phyloP scores from a whole-genome alignment of 2,888 invertebrate genomes.

The Apotomis capreana region DNA sequence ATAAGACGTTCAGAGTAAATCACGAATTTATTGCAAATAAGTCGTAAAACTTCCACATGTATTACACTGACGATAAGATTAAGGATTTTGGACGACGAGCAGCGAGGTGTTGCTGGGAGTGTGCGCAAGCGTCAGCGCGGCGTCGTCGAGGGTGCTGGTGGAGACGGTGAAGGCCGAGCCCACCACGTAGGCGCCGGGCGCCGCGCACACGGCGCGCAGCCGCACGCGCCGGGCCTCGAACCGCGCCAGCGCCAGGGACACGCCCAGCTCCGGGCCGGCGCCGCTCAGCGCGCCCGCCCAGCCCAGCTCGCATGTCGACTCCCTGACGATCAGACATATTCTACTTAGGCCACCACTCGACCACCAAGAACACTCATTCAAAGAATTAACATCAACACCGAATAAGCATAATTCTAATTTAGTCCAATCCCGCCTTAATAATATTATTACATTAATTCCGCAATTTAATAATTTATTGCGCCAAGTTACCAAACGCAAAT shows the following conservation, averaged over 20 bases:
- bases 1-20: conserved; percentile 23
- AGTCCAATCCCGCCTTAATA: too few relatives aligned
- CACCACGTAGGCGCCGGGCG: conserved; percentile 87
- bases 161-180: conserved; percentile 83
- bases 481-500: too few relatives aligned
- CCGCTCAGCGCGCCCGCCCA: conserved; percentile 78
- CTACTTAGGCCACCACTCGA: too few relatives aligned
- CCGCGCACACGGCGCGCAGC: conserved; percentile 84
- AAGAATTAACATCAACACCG: too few relatives aligned
- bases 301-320: conserved; percentile 65
- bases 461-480: too few relatives aligned
- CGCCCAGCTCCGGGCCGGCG: conserved; percentile 62
- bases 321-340: conserved; percentile 54
- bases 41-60: conserved; percentile 31
- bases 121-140: conserved; percentile 51
- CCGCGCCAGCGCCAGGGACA: conserved; percentile 74
- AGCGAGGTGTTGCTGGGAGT: conserved; percentile 68
- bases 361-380: too few relatives aligned
- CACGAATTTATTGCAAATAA: conserved; percentile 24
- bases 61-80: conserved; percentile 28
- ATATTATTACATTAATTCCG: too few relatives aligned
- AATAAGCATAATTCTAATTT: too few relatives aligned
- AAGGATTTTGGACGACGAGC: conserved; percentile 65
- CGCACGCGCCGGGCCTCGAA: conserved; percentile 81
- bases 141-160: conserved; percentile 50